A percentile compares a stretch with the other conserved stretches of the same genome.
phyloP scores from a whole-genome alignment of 1,140 invertebrate species.

The Drosophila lini region DNA sequence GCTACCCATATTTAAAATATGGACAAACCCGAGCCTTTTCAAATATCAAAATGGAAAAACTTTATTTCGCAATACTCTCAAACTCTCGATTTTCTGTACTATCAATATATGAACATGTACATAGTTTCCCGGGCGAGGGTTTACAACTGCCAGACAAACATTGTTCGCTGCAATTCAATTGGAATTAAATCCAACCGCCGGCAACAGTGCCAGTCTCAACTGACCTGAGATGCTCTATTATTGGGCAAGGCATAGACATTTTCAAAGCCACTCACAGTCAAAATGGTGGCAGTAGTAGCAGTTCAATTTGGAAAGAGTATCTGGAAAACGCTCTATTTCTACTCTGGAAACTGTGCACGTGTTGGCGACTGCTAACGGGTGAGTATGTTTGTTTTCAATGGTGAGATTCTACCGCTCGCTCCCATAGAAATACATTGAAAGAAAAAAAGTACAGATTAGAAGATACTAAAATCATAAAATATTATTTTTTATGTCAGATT shows the following conservation, averaged over 20 bases:
- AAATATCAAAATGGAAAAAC: no score
- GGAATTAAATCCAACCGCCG: slow-evolving; percentile 55
- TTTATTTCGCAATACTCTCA: neutral
- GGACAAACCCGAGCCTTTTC: no score
- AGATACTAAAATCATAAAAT: neutral
- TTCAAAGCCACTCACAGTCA: neutral
- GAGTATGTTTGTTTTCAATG: neutral
- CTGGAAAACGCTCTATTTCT: slow-evolving; percentile 1
- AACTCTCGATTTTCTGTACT: neutral
- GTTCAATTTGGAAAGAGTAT: slow-evolving; percentile 5
- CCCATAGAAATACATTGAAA: neutral
- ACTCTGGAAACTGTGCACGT: slow-evolving; percentile 26
- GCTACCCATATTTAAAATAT: no score
- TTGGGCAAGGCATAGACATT: neutral
- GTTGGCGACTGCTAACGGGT: slow-evolving; percentile 1
- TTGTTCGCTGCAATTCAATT: slow-evolving; percentile 60
- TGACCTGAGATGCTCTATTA: slow-evolving; percentile 11
- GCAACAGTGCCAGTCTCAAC: slow-evolving; percentile 17
- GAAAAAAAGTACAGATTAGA: neutral
- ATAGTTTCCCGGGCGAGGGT: neutral
- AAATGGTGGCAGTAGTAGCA: neutral
- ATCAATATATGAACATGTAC: neutral
- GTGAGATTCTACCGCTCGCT: neutral
- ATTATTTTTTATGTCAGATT: neutral
- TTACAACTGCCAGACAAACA: slow-evolving; percentile 26